A percentile compares a stretch with the other conserved stretches of the same genome.
phyloP scores from a whole-genome alignment of 2,113 vertebrate species.

The Stomatorhinus ivindoensis region DNA sequence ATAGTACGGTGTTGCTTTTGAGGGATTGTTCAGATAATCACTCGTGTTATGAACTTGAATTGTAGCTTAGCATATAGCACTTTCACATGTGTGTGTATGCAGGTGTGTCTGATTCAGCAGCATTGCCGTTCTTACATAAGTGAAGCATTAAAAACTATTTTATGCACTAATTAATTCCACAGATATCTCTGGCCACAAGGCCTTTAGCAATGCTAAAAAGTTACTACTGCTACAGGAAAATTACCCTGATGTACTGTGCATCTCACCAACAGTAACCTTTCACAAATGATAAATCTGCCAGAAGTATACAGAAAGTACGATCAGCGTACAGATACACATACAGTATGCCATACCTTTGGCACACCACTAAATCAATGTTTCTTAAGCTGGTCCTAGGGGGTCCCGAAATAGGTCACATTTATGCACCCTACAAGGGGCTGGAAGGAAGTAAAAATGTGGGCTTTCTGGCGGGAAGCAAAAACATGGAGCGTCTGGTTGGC shows the following conservation, averaged over 20 bases:
- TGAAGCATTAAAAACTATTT: neutral
- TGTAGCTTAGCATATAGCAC: neutral
- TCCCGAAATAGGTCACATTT: neutral
- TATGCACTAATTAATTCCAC: neutral
- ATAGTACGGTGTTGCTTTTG: neutral
- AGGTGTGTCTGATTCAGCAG: neutral
- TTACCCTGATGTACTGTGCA: neutral
- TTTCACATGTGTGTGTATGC: neutral
- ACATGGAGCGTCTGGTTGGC: neutral
- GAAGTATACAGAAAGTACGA: neutral
- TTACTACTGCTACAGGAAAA: neutral
- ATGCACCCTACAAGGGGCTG: neutral
- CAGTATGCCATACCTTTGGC: neutral
- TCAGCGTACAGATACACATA: neutral
- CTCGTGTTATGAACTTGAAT: neutral
- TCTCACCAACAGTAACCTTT: neutral
- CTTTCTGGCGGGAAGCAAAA: neutral
- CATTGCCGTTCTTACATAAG: neutral
- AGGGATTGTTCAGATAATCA: neutral
- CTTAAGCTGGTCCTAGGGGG: neutral
- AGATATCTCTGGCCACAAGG: neutral
- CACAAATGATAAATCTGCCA: neutral
- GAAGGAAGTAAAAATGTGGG: neutral
- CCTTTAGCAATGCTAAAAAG: neutral
- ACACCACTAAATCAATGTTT: neutral